Base-by-base conservation (phyloP, 2,113 vertebrate genomes). In the Pachycephala philippinensis region DNA sequence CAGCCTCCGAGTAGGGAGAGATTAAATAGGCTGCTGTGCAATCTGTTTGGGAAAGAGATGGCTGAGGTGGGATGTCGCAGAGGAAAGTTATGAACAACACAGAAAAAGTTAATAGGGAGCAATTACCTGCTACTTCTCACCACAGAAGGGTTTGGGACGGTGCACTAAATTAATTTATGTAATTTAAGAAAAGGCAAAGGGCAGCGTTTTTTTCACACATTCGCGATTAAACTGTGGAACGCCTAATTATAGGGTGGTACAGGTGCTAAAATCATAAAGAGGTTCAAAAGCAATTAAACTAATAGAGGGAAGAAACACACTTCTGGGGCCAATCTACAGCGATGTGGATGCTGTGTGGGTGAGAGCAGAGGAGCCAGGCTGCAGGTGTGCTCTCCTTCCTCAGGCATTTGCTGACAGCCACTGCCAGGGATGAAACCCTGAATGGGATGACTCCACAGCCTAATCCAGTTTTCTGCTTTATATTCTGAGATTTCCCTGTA, bases 241-340 rank as follows among this genome's bases (percentile, higher is more conserved):
- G n/a, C 56, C 56, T 93, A 86, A 88, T 94, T 77, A 70, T 20
- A 90, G 81, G 60, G 30, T 69, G 52, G 11, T 82, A 52, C 31
- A 59, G 59, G 52, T 72, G 64, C 23, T 81, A 64, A 91, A 93
- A 47, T 49, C 19, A 28, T 78, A 74, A 66, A 65, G 87, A 80
- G 27, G 59, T 87, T 90, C 86, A 92, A 66, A 90, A 42, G 76
- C 60, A 95, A 90, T 97, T 93, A 95, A 84, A 89, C 59, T 70
- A 77, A 81, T 47, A 77, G 52, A 84, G 64, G 39, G 35, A 74
- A 89, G 52, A 63, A 89, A 63, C 2, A 4, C 35, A 63, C 60
- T 74, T 89, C 68, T 90, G 89, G 64, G 83, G 60, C 66, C 93
- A 77, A 50, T 66, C 74, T 54, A 2, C 15, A 26, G 0, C 3